phyloP scores from a whole-genome alignment of 2,113 vertebrate species.

The Colossoma macropomum region DNA sequence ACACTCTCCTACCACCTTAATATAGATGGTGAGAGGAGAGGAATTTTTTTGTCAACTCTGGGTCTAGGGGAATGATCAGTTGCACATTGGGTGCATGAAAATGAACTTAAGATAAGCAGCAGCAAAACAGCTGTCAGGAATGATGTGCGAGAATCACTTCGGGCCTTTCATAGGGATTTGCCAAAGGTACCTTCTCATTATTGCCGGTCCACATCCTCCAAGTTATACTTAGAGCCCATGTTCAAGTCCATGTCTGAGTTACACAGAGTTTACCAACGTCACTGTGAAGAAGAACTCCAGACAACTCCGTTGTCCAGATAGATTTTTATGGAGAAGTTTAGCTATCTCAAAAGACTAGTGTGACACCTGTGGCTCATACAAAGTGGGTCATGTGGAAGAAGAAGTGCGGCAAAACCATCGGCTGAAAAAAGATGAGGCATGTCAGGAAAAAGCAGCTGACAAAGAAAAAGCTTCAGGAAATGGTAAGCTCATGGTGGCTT shows the following conservation, averaged over 20 bases:
- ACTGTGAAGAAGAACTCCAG: constrained; percentile 20
- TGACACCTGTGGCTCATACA: background rate
- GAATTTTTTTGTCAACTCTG: constrained; percentile 36
- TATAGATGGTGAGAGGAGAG: constrained; percentile 27
- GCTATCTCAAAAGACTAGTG: constrained; percentile 12
- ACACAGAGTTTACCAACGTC: constrained; percentile 15
- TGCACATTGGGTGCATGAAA: constrained; percentile 6
- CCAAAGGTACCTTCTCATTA: constrained; percentile 27
- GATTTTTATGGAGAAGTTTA: constrained; percentile 25
- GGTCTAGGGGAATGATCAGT: constrained; percentile 36
- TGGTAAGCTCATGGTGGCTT: background rate
- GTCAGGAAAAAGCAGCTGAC: background rate
- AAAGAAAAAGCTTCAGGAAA: background rate
- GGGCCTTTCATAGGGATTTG: constrained; percentile 26
- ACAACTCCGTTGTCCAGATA: constrained; percentile 11
- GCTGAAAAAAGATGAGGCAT: constrained; percentile 1
- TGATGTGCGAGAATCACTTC: constrained; percentile 14
- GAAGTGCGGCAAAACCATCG: background rate
- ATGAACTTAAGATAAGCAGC: background rate
- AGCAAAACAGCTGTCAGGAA: background rate
- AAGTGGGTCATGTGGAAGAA: background rate
- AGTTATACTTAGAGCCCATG: constrained; percentile 39
- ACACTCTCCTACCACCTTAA: constrained; percentile 22
- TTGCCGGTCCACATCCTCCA: constrained; percentile 7
- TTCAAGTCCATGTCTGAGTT: constrained; percentile 34